Evolutionary conservation across 2,797 vertebrate genomes (phyloP).

Genomic region (Gymnoscopelus braueri): DNA sequence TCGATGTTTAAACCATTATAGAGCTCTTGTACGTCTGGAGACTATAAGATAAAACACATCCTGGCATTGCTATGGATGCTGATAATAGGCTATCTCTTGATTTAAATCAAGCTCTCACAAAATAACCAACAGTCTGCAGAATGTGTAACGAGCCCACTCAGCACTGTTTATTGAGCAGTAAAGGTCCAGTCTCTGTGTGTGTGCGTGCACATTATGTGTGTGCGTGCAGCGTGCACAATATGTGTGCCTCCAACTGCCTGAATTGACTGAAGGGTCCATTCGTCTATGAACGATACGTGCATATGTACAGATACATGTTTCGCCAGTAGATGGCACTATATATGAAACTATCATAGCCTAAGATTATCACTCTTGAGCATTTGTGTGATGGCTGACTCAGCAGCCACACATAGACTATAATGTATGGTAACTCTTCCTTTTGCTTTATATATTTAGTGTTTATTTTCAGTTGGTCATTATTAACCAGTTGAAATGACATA

Average conservation of each 20-base stretch:
- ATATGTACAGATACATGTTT: neutral
- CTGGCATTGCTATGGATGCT: constrained; percentile 28
- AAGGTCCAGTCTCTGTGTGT: constrained; percentile 27
- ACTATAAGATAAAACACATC: constrained; percentile 22
- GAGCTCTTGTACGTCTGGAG: neutral
- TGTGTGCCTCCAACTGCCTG: neutral
- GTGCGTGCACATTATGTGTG: constrained; percentile 1
- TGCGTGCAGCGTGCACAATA: constrained; percentile 3
- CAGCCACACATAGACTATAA: too few species aligned
- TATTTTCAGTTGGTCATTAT: too few species aligned
- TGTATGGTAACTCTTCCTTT: too few species aligned
- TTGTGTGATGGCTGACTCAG: too few species aligned
- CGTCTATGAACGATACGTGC: neutral
- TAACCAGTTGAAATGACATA: too few species aligned
- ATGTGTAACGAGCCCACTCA: constrained; percentile 70
- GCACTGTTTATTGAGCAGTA: constrained; percentile 64
- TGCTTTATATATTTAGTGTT: too few species aligned
- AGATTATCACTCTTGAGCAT: too few species aligned
- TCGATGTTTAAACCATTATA: too few species aligned
- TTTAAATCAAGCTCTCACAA: constrained; percentile 58
- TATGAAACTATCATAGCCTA: neutral
- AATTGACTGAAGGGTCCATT: too few species aligned
- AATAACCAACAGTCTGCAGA: constrained; percentile 63
- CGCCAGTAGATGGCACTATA: constrained; percentile 25
- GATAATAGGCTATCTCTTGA: constrained; percentile 50